Evolutionary conservation across 2,113 vertebrate genomes (phyloP).

Genomic region (Jacana jacana): DNA sequence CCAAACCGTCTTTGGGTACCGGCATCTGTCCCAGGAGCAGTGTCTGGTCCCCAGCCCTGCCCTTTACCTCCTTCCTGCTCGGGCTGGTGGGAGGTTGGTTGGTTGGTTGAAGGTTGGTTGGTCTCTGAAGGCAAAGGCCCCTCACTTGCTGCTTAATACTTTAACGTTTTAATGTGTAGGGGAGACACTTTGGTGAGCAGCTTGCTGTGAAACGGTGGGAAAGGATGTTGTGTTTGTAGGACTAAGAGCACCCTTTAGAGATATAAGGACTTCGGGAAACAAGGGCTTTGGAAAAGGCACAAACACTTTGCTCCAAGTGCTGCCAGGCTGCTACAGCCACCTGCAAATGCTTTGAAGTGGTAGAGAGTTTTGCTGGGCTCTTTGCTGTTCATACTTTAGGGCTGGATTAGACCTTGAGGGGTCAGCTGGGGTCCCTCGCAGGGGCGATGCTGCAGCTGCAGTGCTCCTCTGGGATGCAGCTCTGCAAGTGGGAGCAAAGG

Average conservation of each 20-base stretch:
- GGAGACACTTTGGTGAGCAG: rapidly evolving
- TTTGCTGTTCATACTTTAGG: rapidly evolving
- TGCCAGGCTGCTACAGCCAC: neutral
- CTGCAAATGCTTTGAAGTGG: neutral
- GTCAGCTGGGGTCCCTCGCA: rapidly evolving
- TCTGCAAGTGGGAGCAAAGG: rapidly evolving
- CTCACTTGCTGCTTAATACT: neutral
- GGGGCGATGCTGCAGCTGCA: neutral
- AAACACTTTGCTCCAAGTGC: neutral
- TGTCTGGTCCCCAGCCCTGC: rapidly evolving
- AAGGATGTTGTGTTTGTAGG: neutral
- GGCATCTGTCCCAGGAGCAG: neutral
- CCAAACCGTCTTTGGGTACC: rapidly evolving
- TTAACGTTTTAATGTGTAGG: neutral
- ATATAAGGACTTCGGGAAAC: neutral
- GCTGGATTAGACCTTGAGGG: neutral
- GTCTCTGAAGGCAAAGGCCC: neutral
- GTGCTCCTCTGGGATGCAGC: neutral
- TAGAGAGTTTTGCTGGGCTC: neutral
- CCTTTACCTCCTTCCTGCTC: neutral
- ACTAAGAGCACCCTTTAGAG: neutral
- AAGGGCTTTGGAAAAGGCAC: neutral
- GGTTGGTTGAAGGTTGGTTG: neutral
- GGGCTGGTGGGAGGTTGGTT: neutral
- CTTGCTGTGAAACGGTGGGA: rapidly evolving